Conservation (phyloP, 2,888 invertebrate genomes). For the Eubasilissa splendida region DNA sequence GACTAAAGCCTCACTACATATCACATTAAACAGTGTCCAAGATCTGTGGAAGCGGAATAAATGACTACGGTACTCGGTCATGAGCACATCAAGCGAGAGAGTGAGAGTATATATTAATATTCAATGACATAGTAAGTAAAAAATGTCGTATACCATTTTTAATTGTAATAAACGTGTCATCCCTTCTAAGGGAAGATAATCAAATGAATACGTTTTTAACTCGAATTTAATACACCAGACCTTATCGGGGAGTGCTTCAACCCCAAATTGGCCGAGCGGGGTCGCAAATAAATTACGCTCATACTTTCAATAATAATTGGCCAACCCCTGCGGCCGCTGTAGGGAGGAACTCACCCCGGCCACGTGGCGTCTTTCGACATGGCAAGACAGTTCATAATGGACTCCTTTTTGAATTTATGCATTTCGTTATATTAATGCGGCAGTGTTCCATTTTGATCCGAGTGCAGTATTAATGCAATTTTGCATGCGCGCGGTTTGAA, state of each 20-base stretch:
- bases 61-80: no score
- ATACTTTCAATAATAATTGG: slow-evolving; percentile 25
- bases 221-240: slow-evolving; percentile 28
- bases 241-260: neutral
- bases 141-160: neutral
- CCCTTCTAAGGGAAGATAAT: slow-evolving; percentile 10
- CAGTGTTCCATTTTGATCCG: slow-evolving; percentile 22
- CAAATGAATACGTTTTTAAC: slow-evolving; percentile 29
- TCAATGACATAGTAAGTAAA: no score
- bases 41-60: no score
- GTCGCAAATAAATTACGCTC: slow-evolving; percentile 36
- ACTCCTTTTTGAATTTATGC: slow-evolving; percentile 41
- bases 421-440: slow-evolving; percentile 32
- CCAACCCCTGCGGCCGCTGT: neutral
- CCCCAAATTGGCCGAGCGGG: slow-evolving; percentile 34
- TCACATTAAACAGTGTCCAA: no score
- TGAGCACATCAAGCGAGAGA: no score
- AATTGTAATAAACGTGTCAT: neutral
- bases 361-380: slow-evolving; percentile 56
- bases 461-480: slow-evolving; percentile 9
- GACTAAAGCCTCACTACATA: no score
- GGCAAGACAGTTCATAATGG: slow-evolving; percentile 53
- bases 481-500: slow-evolving; percentile 27
- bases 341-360: slow-evolving; percentile 4
- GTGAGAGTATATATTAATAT: no score